Percentiles rank a stretch among this genome's conserved stretches.
These are phyloP conservation scores for Drosophila melanica DNA, from an alignment of 1,140 invertebrate species.

Conservation along the genomic window DNA sequence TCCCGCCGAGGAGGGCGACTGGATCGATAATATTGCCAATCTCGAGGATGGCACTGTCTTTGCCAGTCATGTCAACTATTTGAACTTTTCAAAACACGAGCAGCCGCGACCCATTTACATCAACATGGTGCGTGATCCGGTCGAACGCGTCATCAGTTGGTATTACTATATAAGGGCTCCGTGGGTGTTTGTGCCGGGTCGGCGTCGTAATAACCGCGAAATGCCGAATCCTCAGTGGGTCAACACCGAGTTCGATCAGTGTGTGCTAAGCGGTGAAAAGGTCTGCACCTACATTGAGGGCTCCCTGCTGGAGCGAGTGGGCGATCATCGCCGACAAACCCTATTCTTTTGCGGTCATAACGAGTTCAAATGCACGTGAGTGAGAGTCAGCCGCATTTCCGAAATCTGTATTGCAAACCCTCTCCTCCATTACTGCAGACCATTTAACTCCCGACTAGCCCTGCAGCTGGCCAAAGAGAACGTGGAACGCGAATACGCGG, in stretches of 20 bases:
- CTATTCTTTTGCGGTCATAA: slow-evolving; percentile 95
- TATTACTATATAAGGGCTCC: slow-evolving; percentile 92
- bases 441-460: slow-evolving; percentile 92
- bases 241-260: slow-evolving; percentile 91
- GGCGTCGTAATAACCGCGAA: slow-evolving; percentile 88
- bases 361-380: slow-evolving; percentile 83
- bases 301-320: slow-evolving; percentile 91
- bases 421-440: slow-evolving; percentile 85
- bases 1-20: slow-evolving; percentile 54
- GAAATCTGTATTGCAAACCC: background rate
- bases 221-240: slow-evolving; percentile 93
- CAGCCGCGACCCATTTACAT: slow-evolving; percentile 93
- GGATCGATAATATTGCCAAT: slow-evolving; percentile 67
- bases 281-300: slow-evolving; percentile 92
- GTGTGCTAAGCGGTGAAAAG: slow-evolving; percentile 91
- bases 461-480: slow-evolving; percentile 92
- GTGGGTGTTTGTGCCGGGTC: slow-evolving; percentile 86
- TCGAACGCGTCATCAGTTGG: slow-evolving; percentile 95
- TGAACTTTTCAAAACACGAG: slow-evolving; percentile 88
- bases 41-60: slow-evolving; percentile 72
- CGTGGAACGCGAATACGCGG: slow-evolving; percentile 93
- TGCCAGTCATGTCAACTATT: slow-evolving; percentile 84
- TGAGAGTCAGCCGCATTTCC: slow-evolving; percentile 14
- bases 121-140: slow-evolving; percentile 94
- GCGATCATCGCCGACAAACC: slow-evolving; percentile 89